phyloP scores from a whole-genome alignment of 2,888 invertebrate genomes.

The Nemurella pictetii region DNA sequence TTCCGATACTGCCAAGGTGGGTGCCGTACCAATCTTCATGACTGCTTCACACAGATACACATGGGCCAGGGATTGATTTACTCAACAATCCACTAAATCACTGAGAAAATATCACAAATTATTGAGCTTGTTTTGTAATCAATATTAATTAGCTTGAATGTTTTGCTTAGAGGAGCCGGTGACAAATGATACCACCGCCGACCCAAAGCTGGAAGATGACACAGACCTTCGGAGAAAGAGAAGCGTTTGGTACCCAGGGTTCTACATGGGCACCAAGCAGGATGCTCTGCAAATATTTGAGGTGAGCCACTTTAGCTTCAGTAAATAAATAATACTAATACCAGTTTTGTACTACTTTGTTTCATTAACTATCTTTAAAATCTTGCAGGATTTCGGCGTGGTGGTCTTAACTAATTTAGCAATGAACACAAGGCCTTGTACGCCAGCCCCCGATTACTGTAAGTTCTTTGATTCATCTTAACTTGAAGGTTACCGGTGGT shows the following conservation, averaged over 20 bases:
- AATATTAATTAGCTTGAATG: too few species aligned
- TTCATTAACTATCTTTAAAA: neutral
- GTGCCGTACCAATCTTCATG: too few species aligned
- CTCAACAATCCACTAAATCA: too few species aligned
- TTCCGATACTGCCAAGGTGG: neutral
- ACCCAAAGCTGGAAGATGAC: neutral
- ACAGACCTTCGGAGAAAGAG: neutral
- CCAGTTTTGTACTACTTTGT: constrained; percentile 39
- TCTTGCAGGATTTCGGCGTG: constrained; percentile 56
- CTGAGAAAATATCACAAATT: too few species aligned
- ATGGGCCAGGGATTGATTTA: too few species aligned
- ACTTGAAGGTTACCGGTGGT: too few species aligned
- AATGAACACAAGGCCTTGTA: constrained; percentile 59
- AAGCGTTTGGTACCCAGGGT: neutral
- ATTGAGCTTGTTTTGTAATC: too few species aligned
- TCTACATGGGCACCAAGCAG: constrained; percentile 33
- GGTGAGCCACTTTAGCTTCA: constrained; percentile 45
- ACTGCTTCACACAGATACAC: too few species aligned
- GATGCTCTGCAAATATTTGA: constrained; percentile 53
- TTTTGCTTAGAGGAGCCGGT: neutral
- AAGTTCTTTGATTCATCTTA: neutral
- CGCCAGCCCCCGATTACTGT: neutral
- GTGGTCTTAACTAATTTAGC: constrained; percentile 59
- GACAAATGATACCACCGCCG: too few species aligned
- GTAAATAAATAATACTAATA: neutral